These are phyloP conservation scores for Acanthosepion pharaonis DNA, from an alignment of 2,888 invertebrate species.

Conservation along the genomic window DNA sequence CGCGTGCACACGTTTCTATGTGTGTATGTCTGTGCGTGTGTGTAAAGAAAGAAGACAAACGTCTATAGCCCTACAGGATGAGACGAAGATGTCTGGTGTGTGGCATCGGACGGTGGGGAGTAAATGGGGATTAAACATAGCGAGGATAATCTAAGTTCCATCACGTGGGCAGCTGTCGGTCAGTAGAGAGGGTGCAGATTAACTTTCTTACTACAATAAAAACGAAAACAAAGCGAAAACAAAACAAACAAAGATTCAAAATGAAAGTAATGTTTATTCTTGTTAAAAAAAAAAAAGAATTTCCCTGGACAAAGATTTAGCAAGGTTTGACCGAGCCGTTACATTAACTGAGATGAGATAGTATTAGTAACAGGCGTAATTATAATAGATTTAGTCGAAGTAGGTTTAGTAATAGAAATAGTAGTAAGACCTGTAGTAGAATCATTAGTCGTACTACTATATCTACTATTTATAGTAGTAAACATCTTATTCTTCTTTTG, in stretches of 20 bases:
- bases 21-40: neutral
- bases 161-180: neutral
- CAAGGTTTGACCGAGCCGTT: neutral
- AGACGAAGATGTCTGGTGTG: neutral
- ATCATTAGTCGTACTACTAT: too few species aligned
- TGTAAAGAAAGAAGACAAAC: neutral
- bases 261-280: neutral
- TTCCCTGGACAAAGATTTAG: neutral
- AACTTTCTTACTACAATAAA: neutral
- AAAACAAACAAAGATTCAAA: neutral
- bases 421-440: too few species aligned
- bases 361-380: too few species aligned
- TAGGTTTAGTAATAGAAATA: too few species aligned
- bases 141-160: neutral
- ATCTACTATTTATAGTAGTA: too few species aligned
- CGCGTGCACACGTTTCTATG: neutral
- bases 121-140: neutral
- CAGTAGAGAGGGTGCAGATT: neutral
- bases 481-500: too few species aligned
- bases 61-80: neutral
- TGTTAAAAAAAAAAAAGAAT: neutral
- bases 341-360: too few species aligned
- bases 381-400: too few species aligned
- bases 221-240: neutral
- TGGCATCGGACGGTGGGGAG: too few species aligned